Conservation (phyloP, 2,797 vertebrate genomes). For the Trachops cirrhosus region DNA sequence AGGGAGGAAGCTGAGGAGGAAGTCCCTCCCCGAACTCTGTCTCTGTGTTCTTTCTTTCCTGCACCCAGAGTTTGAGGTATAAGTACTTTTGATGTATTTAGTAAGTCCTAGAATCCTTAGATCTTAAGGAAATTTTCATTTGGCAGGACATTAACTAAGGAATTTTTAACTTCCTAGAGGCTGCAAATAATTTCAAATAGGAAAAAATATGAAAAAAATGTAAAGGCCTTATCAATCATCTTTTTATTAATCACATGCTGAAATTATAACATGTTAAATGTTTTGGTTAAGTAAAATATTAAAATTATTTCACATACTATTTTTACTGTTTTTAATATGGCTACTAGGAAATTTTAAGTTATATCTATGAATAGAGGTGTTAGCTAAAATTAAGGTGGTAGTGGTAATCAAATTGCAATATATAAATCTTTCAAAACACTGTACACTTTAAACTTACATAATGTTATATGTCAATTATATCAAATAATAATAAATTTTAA, state of each 20-base stretch:
- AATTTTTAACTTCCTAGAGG: neutral
- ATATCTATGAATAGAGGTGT: neutral
- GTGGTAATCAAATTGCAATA: neutral
- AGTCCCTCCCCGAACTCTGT: too few relatives aligned
- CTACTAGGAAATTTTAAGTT: neutral
- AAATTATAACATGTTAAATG: neutral
- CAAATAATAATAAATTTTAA: neutral
- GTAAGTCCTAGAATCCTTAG: neutral
- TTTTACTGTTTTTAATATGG: neutral
- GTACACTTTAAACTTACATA: neutral
- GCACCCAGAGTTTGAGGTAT: neutral
- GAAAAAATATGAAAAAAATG: neutral
- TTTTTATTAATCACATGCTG: neutral
- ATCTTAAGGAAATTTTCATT: neutral
- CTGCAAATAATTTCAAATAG: neutral
- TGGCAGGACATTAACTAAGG: neutral
- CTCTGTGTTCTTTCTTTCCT: neutral
- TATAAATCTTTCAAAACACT: neutral
- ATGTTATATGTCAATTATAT: neutral
- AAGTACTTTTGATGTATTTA: neutral
- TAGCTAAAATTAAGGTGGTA: neutral
- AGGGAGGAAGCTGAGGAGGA: neutral
- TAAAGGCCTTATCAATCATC: neutral
- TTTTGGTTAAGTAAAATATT: neutral
- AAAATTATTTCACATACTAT: neutral